Evolutionary conservation across 2,797 vertebrate species (phyloP).

Genomic region (Thunnus albacares): DNA sequence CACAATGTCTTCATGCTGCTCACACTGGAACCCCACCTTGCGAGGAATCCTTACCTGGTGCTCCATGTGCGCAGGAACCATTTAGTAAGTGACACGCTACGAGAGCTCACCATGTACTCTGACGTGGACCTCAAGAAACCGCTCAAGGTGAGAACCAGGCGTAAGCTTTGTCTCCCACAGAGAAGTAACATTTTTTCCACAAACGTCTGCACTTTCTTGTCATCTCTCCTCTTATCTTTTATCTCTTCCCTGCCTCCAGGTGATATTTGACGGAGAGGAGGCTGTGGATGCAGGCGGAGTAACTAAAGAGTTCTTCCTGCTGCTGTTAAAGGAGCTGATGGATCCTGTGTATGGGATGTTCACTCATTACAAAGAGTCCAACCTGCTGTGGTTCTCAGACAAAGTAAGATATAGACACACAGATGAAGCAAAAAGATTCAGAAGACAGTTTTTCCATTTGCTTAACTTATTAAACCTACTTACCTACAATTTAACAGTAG

Average conservation of each 20-base stretch:
- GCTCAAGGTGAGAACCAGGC: conserved; percentile 89
- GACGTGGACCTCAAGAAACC: conserved; percentile 98
- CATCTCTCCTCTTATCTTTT: neutral
- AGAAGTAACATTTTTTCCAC: neutral
- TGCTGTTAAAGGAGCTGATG: conserved; percentile 95
- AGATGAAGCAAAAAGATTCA: neutral
- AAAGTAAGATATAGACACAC: conserved; percentile 85
- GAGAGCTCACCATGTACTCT: conserved; percentile 95
- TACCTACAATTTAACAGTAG: neutral
- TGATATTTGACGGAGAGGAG: conserved; percentile 98
- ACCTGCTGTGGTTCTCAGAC: conserved; percentile 98
- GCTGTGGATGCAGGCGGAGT: conserved; percentile 97
- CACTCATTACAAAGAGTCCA: conserved; percentile 94
- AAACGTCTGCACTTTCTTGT: too few relatives aligned
- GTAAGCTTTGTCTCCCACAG: neutral
- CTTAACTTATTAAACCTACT: neutral
- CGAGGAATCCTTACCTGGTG: conserved; percentile 95
- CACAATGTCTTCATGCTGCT: conserved; percentile 99
- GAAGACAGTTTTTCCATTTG: neutral
- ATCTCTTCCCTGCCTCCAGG: conserved; percentile 78
- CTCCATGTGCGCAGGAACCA: conserved; percentile 95
- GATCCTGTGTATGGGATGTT: conserved; percentile 99
- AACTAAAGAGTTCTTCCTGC: conserved; percentile 97
- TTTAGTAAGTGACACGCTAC: conserved; percentile 94
- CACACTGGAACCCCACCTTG: conserved; percentile 95